Evolutionary conservation across 2,888 invertebrate genomes (phyloP), one percentile per base, ranked within the genome.

Genomic region (Odontomyia ornata): DNA sequence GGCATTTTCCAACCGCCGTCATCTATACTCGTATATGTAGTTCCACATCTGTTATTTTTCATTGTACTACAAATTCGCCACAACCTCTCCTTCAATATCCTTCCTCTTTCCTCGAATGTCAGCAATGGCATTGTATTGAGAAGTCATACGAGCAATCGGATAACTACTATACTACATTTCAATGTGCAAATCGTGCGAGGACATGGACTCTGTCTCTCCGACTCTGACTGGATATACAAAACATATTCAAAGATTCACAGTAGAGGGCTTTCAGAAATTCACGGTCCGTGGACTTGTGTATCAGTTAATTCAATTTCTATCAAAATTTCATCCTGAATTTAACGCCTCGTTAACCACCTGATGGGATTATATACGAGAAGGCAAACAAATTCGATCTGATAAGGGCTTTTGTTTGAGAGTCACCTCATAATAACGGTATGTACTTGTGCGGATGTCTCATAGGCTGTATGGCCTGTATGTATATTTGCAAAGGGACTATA

Each of bases 331-430:
- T 76, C 52, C 67, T 76, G 76, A 76, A 76, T 76, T 76, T 76
- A 79, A 79, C 77, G 77, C 78, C 77, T 79, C 78, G 77, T 79
- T 79, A 79, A 77, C 78, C 77, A 79, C 62, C 72, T 79, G 78
- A 79, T 77, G 71, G 78, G 78, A 79, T 79, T 77, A 79, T 79
- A 77, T 76, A 67, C 65, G 72, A 79, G 72, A 77, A 77, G 75
- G 77, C 77, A 79, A 78, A 77, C 78, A 78, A 77, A 78, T 78
- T 78, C 77, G 78, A 78, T 78, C 78, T 52, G 78, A 78, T 78
- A 78, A 78, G 72, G 76, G 76, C 77, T 76, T 78, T 76, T 77
- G 78, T 78, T 47, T 47, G 69, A 69, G 69, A 69, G 43, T 27
- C 36, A 23, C n/a, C 36, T 60, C 60, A 21, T 21, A 60, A 60